phyloP scores from a whole-genome alignment of 2,888 invertebrate species.

The Trachelus stipa region DNA sequence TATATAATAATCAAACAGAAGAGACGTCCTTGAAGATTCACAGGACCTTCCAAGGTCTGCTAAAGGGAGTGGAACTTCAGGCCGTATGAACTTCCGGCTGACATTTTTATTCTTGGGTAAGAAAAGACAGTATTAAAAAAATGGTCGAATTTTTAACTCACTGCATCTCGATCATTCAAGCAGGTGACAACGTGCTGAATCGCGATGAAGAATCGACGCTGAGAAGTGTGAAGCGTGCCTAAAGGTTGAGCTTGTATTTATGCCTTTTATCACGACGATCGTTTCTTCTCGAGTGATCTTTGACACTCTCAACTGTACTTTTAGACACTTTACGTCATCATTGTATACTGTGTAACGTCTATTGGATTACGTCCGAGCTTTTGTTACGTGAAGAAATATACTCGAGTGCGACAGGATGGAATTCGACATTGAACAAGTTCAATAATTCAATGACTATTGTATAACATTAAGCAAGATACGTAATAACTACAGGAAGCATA shows the following conservation, averaged over 20 bases:
- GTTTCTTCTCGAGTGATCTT: not conserved
- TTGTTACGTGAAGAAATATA: not conserved
- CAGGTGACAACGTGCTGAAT: slow-evolving; percentile 4
- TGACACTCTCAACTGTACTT: not conserved
- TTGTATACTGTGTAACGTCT: not conserved
- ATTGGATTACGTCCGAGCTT: not conserved
- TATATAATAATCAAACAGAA: not conserved
- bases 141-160: not conserved
- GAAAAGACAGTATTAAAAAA: not conserved
- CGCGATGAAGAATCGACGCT: not conserved
- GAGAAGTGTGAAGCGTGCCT: not conserved
- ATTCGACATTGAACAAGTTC: not conserved
- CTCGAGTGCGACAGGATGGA: not conserved
- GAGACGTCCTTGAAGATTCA: not conserved
- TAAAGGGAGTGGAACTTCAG: not conserved
- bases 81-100: not conserved
- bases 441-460: not conserved
- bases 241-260: not conserved
- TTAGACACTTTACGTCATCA: not conserved
- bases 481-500: not conserved
- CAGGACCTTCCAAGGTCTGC: not conserved
- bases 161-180: not conserved
- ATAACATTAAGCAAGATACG: not conserved
- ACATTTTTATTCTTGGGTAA: not conserved
- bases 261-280: not conserved